Evolutionary conservation across 2,113 vertebrate species (phyloP).

Genomic region (Apodemus sylvaticus): DNA sequence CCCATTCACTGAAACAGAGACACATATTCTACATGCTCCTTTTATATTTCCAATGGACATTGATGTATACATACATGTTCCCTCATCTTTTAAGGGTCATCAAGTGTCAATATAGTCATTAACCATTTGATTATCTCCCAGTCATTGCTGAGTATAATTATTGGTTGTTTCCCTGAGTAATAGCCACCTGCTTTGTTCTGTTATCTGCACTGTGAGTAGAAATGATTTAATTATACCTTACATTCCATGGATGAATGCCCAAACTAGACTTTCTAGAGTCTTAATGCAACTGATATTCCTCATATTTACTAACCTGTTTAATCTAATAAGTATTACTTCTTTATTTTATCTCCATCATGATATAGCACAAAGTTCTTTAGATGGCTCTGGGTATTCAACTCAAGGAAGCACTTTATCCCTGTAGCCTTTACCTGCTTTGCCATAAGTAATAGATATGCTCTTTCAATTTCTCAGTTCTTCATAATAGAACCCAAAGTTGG

Average conservation of each 20-base stretch:
- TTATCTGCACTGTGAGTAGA: not conserved
- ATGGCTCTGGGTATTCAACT: not conserved
- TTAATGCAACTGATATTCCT: not conserved
- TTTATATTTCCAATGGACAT: not conserved
- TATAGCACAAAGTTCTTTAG: not conserved
- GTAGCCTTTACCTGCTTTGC: not conserved
- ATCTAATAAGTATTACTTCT: not conserved
- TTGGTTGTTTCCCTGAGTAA: not conserved
- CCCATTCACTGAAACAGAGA: not conserved
- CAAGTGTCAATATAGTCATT: rapidly evolving
- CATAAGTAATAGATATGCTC: not conserved
- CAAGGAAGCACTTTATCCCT: not conserved
- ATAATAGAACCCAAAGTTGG: not conserved
- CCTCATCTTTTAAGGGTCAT: not conserved
- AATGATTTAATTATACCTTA: not conserved
- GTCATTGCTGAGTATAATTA: not conserved
- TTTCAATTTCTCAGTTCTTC: not conserved
- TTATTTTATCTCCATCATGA: not conserved
- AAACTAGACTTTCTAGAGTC: not conserved
- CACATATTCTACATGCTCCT: not conserved
- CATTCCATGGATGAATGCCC: not conserved
- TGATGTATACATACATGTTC: not conserved
- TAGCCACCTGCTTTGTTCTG: not conserved
- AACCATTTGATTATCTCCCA: not conserved
- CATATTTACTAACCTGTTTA: not conserved